These are phyloP conservation scores for Solenodon paradoxus DNA, from an alignment of 2,113 vertebrate species.

Conservation along the genomic window DNA sequence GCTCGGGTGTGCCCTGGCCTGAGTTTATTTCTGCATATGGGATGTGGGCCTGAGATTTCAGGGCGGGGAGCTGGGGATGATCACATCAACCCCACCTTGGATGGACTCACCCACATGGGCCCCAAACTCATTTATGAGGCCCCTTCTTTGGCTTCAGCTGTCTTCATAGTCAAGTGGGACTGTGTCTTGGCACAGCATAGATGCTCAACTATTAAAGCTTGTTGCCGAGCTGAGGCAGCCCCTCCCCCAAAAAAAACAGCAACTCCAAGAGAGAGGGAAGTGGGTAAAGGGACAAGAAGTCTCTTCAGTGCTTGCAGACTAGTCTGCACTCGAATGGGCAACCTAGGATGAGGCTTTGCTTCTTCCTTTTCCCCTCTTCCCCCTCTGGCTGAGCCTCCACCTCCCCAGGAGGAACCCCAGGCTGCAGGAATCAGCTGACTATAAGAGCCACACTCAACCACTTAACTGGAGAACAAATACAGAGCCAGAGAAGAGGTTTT, in stretches of 20 bases:
- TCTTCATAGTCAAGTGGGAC: slow-evolving; percentile 58
- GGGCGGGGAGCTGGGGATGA: slow-evolving; percentile 55
- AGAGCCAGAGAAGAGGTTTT: slow-evolving; percentile 78
- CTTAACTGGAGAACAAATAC: slow-evolving; percentile 70
- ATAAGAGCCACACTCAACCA: slow-evolving; percentile 67
- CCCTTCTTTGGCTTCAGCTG: slow-evolving; percentile 59
- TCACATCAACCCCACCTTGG: slow-evolving; percentile 46
- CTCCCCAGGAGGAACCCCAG: slow-evolving; percentile 26
- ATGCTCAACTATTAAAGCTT: slow-evolving; percentile 38
- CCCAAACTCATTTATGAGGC: slow-evolving; percentile 45
- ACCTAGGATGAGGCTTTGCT: neutral
- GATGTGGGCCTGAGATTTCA: slow-evolving; percentile 23
- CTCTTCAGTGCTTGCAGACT: neutral
- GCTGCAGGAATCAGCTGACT: slow-evolving; percentile 64
- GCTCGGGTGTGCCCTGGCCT: slow-evolving; percentile 68
- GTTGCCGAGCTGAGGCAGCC: neutral
- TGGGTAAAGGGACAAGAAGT: neutral
- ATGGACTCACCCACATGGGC: slow-evolving; percentile 50
- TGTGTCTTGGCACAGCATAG: slow-evolving; percentile 54
- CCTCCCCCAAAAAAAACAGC: neutral
- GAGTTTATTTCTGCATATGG: slow-evolving; percentile 47
- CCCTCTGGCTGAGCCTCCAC: neutral
- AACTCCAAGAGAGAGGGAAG: neutral
- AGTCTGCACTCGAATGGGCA: neutral
- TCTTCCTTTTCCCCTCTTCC: neutral